Percentiles rank a stretch among this genome's conserved stretches.
These are phyloP conservation scores for Turritopsis dohrnii DNA, from an alignment of 30 jellyfish, hydroid and myxozoan species.

Conservation along the genomic window DNA sequence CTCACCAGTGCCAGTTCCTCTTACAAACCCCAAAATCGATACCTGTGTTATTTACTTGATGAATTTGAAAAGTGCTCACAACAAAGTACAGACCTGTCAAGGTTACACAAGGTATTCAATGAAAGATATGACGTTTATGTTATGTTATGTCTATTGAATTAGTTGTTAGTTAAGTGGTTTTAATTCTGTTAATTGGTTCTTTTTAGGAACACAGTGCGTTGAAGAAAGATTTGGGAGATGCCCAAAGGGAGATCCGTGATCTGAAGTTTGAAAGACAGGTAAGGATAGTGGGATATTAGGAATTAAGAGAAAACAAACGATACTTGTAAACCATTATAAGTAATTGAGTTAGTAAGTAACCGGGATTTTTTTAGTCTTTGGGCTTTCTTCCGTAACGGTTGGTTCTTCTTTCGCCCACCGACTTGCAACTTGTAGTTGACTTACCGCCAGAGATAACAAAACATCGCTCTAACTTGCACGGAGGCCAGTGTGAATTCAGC, in stretches of 20 bases:
- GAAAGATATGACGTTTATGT: not conserved
- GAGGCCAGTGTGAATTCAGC: no score
- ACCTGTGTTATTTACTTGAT: constrained; percentile 39
- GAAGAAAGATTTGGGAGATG: constrained; percentile 50
- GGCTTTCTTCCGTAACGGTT: no score
- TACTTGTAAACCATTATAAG: no score
- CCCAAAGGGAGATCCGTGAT: constrained; percentile 47
- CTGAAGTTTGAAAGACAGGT: constrained; percentile 57
- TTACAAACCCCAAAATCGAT: constrained; percentile 45
- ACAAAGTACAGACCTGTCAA: constrained; percentile 41
- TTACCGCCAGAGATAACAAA: no score
- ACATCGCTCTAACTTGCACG: no score
- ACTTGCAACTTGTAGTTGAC: no score
- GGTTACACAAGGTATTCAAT: constrained; percentile 40
- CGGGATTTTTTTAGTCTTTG: no score
- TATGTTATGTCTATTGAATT: not conserved
- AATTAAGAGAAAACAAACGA: no score
- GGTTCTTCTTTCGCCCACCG: no score
- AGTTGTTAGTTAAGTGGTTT: not conserved
- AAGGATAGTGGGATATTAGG: no score
- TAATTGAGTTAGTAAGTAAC: no score
- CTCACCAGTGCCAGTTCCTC: not conserved
- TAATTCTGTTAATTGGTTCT: not conserved
- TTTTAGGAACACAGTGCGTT: constrained; percentile 38
- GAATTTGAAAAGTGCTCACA: constrained; percentile 74